Conservation (phyloP, 2,797 vertebrate species). For the Pogoniulus pusillus region DNA sequence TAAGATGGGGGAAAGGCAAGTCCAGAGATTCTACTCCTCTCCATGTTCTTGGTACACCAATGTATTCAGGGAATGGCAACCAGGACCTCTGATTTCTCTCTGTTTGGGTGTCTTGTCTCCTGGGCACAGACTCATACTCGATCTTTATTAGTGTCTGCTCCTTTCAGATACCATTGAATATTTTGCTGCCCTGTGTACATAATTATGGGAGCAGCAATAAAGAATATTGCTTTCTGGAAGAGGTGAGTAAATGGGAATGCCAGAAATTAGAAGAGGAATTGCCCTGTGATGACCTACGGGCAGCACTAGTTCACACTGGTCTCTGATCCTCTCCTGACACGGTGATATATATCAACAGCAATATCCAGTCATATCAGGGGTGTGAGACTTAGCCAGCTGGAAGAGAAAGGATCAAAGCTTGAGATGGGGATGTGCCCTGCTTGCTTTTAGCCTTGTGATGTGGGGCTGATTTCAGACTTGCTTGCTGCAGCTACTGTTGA, state of each 20-base stretch:
- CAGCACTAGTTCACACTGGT: neutral
- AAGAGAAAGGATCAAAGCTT: neutral
- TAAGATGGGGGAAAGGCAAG: neutral
- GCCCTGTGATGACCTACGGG: neutral
- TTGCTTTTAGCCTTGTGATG: neutral
- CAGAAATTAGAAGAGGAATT: neutral
- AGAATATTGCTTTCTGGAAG: neutral
- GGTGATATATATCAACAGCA: rapidly evolving
- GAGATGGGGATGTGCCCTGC: neutral
- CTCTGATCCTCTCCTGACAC: neutral
- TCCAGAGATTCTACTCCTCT: neutral
- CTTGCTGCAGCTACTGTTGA: neutral
- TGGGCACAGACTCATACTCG: neutral
- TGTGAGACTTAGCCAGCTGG: neutral
- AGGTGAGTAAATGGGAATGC: neutral
- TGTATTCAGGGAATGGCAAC: rapidly evolving
- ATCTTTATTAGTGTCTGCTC: neutral
- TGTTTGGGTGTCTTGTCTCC: rapidly evolving
- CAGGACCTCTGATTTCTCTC: neutral
- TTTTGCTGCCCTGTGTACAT: neutral
- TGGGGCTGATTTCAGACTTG: neutral
- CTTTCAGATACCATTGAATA: neutral
- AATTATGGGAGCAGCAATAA: neutral
- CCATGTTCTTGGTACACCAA: neutral
- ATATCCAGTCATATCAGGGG: rapidly evolving